phyloP scores from a whole-genome alignment of 2,888 invertebrate species.

The Drosophila melanosoma region DNA sequence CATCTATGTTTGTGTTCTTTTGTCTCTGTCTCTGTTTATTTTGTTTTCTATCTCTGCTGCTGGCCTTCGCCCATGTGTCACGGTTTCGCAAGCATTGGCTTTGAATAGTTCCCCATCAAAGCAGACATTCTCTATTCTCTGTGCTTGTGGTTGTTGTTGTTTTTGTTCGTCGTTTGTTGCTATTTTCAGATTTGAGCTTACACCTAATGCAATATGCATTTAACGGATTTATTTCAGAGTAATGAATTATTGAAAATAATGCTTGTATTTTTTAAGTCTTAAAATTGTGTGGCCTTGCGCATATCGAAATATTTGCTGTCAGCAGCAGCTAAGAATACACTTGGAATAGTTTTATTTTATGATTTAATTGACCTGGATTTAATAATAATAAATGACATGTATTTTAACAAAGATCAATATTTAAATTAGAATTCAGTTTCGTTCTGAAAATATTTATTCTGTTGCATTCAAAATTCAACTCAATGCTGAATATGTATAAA shows the following conservation, averaged over 20 bases:
- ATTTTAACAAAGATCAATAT: not conserved
- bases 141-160: slow-evolving; percentile 24
- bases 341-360: not conserved
- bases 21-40: slow-evolving; percentile 18
- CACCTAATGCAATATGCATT: slow-evolving; percentile 56
- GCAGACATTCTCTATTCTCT: slow-evolving; percentile 35
- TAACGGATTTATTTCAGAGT: slow-evolving; percentile 43
- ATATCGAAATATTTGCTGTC: not conserved
- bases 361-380: not conserved
- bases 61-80: slow-evolving; percentile 70
- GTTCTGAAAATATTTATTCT: not conserved
- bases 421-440: not conserved
- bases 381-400: not conserved
- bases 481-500: not conserved
- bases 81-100: slow-evolving; percentile 74
- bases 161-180: slow-evolving; percentile 16
- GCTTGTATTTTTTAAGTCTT: not conserved
- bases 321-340: not conserved
- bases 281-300: not conserved
- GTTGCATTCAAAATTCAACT: not conserved
- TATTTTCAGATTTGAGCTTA: slow-evolving; percentile 45
- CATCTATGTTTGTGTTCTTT: slow-evolving; percentile 22
- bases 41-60: slow-evolving; percentile 9
- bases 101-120: slow-evolving; percentile 54
- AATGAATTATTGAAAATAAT: slow-evolving; percentile 41